A percentile compares a stretch with the other conserved stretches of the same genome.
phyloP scores from a whole-genome alignment of 2,888 invertebrate species.

The Helleia helle region DNA sequence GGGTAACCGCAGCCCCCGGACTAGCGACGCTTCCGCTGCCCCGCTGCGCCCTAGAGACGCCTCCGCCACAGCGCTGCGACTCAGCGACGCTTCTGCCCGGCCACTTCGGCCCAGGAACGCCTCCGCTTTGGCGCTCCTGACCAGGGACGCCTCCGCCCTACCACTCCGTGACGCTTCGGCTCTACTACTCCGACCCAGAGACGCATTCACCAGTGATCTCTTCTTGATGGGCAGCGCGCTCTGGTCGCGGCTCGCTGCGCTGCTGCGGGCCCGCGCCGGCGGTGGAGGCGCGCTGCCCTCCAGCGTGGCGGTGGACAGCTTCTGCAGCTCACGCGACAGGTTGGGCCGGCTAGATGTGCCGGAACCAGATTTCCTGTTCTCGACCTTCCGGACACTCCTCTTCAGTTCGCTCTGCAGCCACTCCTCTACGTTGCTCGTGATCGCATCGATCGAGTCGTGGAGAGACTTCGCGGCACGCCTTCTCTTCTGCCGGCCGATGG shows the following conservation, averaged over 20 bases:
- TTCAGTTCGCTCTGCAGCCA: conserved; percentile 42
- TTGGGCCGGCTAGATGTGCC: conserved; percentile 14
- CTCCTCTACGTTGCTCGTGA: conserved; percentile 35
- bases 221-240: conserved; percentile 45
- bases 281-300: conserved; percentile 32
- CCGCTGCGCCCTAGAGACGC: background rate
- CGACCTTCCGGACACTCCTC: too few species aligned
- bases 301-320: conserved; percentile 36
- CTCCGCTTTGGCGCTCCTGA: background rate
- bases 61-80: background rate
- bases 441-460: conserved; percentile 30
- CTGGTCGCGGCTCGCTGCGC: conserved; percentile 15
- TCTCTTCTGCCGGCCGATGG: conserved; percentile 24
- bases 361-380: too few species aligned
- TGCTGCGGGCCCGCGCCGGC: conserved; percentile 26
- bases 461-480: conserved; percentile 29
- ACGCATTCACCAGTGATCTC: conserved; percentile 34
- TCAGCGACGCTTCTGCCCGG: background rate
- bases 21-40: background rate
- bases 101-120: background rate
- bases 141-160: background rate
- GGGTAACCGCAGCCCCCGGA: conserved; percentile 32
- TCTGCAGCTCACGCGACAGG: conserved; percentile 33
- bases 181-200: background rate
- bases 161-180: background rate